Base-by-base conservation (phyloP, 1,140 invertebrate genomes). In the Daktulosphaira vitifoliae region DNA sequence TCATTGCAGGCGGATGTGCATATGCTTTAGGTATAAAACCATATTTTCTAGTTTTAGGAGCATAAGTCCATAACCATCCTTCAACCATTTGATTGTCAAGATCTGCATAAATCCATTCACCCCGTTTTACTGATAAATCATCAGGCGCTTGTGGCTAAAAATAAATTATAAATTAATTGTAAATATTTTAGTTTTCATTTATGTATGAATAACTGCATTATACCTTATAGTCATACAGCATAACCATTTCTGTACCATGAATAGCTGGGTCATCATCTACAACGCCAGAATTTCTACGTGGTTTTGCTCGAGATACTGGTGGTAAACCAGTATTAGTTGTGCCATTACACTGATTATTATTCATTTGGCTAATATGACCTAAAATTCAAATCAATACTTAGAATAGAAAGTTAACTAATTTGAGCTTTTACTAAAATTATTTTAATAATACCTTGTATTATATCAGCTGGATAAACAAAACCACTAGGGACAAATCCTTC, bases 11-110 rank as follows among this genome's bases (percentile, higher is more conserved):
- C 8, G 90, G 88, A n/a, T 90, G 79, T 1, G 92, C 92, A 73
- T 95, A 96, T 0, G 90, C 89, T 75, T 92, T 93, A 11, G 93
- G 93, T 71, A 96, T 93, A 75, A 95, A 96, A 13, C 93, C 93
- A 73, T 93, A 94, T 77, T 92, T 90, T 25, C 90, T 78, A 11
- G 89, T 89, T 77, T 92, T 92, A 1, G 91, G 90, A 9, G 91
- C 89, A 75, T 92, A 94, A 0, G 90, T 91, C 92, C 92, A 96
- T 26, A 96, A 76, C 92, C 92, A 96, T 11, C 91, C 91, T 72
- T 93, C 89, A 1, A 94, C 90, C 0, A 89, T 93, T 77, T 96
- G 92, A 79, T 93, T 90, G 67, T 84, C 87, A 37, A 94, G 78
- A 77, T 96, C 91, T 0, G 91, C 92, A 76, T 95, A 96, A 65